Evolutionary conservation across 2,113 vertebrate species (phyloP).

Genomic region (Gopherus evgoodei): DNA sequence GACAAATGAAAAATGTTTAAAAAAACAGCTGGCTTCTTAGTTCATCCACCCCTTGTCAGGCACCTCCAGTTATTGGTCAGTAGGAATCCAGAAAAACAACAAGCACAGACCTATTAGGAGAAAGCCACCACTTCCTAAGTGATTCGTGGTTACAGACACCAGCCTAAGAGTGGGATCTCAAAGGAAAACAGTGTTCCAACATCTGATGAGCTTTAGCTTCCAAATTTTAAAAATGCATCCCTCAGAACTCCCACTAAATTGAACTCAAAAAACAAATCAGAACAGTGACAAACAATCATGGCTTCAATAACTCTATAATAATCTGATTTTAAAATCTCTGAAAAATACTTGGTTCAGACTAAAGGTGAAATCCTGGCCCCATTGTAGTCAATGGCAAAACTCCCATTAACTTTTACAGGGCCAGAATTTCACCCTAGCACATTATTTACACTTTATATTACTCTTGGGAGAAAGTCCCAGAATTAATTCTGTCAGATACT

Average conservation of each 20-base stretch:
- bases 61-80: no score
- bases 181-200: not conserved
- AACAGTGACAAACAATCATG: not conserved
- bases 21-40: not conserved
- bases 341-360: not conserved
- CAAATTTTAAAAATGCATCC: not conserved
- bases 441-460: not conserved
- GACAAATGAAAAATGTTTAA: not conserved
- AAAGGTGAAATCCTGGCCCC: not conserved
- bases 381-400: not conserved
- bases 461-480: not conserved
- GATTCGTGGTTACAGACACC: no score
- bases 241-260: not conserved
- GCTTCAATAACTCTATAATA: not conserved
- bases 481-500: not conserved
- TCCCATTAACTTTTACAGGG: not conserved
- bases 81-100: no score
- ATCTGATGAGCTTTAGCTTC: not conserved
- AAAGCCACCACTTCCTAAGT: no score
- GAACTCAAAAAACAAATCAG: not conserved
- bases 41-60: not conserved
- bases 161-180: not conserved
- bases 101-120: no score
- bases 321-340: not conserved
- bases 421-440: not conserved